A percentile compares a stretch with the other conserved stretches of the same genome.
Conservation (phyloP, 2,888 invertebrate genomes). For the Flexamia atlantica region DNA sequence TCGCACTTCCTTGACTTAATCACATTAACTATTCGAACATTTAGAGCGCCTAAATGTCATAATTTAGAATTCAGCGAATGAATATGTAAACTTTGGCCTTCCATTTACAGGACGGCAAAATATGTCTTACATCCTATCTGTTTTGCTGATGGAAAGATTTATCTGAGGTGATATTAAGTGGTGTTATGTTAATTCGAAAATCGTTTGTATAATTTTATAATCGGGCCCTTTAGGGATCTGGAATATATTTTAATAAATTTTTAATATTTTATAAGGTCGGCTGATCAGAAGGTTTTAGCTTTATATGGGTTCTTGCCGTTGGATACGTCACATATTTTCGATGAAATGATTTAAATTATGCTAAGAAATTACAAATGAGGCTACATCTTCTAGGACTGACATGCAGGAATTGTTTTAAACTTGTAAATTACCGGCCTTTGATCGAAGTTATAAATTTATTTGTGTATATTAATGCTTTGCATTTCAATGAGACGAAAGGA, state of each 20-base stretch:
- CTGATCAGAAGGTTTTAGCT: no score
- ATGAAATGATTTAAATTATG: no score
- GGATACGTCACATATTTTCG: no score
- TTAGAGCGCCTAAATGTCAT: conserved; percentile 12
- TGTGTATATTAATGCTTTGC: no score
- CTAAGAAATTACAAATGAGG: no score
- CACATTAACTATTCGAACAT: neutral
- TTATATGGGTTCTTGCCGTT: no score
- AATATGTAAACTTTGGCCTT: conserved; percentile 3
- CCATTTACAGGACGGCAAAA: neutral
- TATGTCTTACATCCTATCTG: neutral
- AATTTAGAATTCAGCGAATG: neutral
- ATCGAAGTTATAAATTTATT: no score
- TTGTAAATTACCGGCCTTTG: no score
- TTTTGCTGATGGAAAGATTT: conserved; percentile 6
- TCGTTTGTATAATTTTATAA: conserved; percentile 35
- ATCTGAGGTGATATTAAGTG: neutral
- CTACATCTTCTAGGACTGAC: no score
- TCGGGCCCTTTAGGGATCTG: neutral
- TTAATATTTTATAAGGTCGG: neutral
- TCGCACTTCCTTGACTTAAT: neutral
- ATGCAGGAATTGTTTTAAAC: no score
- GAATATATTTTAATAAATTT: conserved; percentile 40
- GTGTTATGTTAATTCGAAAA: conserved; percentile 33
- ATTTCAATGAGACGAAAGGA: no score